Evolutionary conservation across 2,113 vertebrate species (phyloP), one percentile per base, ranked within the genome.

Genomic region (Pollimyrus isidori): DNA sequence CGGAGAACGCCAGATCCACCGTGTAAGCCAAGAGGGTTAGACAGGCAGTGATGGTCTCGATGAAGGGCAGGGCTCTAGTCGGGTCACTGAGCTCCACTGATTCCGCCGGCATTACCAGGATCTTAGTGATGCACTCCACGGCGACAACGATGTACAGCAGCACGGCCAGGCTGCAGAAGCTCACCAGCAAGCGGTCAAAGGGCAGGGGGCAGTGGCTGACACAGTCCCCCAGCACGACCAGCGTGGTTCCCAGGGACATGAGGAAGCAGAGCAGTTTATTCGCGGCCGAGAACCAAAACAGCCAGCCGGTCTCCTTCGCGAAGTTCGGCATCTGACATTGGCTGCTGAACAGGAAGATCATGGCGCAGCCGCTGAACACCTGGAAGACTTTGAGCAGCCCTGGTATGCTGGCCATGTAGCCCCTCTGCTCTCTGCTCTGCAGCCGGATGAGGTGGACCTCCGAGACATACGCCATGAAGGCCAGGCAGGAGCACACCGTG

Each of bases 341-440:
- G 7, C 39, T 90, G 69, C 88, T 86, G 17, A 94, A 1, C 88
- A 95, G 87, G 23, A 94, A 91, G 5, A 94, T 91, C 87, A 94
- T 93, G 80, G 93, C 86, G 86, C 93, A 93, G 56, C 95, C 91
- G 17, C 95, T 94, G 91, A 94, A 95, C 0, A 95, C 90, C 83
- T 96, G 94, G 39, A 96, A 42, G 0, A 92, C 92, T 92, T 96
- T 96, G 4, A 96, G 94, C 15, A 96, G 89, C 0, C 96, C 96
- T 0, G 95, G 91, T 3, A 91, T 26, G 82, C 93, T 96, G 80
- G 95, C 94, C 95, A 96, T 96, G 92, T 96, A 96, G 35, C 95
- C 95, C 86, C 92, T 92, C 86, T 94, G 95, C 52, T 95, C 94
- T 0, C 89, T 90, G 52, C 87, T 76, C 52, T 93, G 93, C 7